A percentile compares a stretch with the other conserved stretches of the same genome.
These are phyloP conservation scores for Scaptomyza parva DNA, from an alignment of 2,888 invertebrate genomes.

Conservation along the genomic window DNA sequence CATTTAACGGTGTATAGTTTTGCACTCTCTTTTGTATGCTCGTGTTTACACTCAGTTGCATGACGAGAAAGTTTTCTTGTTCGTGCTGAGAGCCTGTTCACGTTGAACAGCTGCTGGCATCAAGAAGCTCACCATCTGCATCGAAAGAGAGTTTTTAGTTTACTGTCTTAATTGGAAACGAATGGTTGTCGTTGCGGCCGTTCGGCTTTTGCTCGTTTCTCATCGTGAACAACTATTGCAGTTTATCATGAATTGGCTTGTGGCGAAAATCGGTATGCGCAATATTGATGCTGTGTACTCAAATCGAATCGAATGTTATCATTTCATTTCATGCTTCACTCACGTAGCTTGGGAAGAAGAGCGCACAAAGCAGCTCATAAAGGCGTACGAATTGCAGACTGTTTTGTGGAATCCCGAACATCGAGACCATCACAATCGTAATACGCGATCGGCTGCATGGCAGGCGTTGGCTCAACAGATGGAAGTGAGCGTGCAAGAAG, in stretches of 20 bases:
- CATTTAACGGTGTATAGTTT: neutral
- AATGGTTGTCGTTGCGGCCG: constrained; percentile 17
- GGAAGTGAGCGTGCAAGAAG: neutral
- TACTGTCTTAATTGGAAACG: constrained; percentile 11
- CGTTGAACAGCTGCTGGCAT: neutral
- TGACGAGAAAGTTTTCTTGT: neutral
- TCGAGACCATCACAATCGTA: neutral
- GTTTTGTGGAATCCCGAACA: neutral
- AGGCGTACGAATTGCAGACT: neutral
- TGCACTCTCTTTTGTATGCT: neutral
- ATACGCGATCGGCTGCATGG: neutral
- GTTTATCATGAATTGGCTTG: neutral
- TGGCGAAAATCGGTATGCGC: neutral
- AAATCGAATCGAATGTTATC: neutral
- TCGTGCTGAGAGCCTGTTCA: neutral
- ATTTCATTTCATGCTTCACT: neutral
- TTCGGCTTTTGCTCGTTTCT: neutral
- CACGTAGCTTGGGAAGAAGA: neutral
- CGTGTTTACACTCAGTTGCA: neutral
- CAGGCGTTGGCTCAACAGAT: neutral
- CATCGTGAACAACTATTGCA: neutral
- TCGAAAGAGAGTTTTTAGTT: constrained; percentile 14
- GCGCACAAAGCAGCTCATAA: neutral
- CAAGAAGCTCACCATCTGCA: neutral
- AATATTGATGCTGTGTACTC: too few relatives aligned